phyloP scores from a whole-genome alignment of 2,888 invertebrate species.

The Eudasyphora cyanicolor region DNA sequence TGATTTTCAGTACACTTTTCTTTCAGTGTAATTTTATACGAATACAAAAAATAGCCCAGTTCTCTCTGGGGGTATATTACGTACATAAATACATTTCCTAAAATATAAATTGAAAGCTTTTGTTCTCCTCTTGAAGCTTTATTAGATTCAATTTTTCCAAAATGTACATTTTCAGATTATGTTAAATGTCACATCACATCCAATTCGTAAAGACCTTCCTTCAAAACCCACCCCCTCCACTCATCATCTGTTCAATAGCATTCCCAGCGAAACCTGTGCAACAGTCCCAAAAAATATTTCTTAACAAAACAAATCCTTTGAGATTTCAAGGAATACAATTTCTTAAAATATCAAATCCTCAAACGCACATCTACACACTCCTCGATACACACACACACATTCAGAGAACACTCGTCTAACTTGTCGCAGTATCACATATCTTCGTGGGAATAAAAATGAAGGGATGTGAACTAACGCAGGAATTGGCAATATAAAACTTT shows the following conservation, averaged over 20 bases:
- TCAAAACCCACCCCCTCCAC: not conserved
- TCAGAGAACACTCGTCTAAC: too few species aligned
- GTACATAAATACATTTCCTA: too few species aligned
- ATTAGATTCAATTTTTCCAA: slow-evolving; percentile 5
- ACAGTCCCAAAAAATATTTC: not conserved
- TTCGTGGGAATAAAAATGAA: not conserved
- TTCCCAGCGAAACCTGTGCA: slow-evolving; percentile 2
- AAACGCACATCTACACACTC: not conserved
- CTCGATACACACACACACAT: not conserved
- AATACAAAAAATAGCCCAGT: too few species aligned
- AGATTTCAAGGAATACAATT: slow-evolving; percentile 48
- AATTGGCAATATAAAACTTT: slow-evolving; percentile 51
- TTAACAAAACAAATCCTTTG: slow-evolving; percentile 45
- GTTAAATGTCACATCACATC: slow-evolving; percentile 35
- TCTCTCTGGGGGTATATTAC: too few species aligned
- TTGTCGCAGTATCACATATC: not conserved
- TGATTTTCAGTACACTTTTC: too few species aligned
- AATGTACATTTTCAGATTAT: slow-evolving; percentile 22
- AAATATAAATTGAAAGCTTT: not conserved
- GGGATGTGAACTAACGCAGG: too few species aligned
- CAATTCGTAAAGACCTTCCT: not conserved
- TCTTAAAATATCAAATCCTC: slow-evolving; percentile 2
- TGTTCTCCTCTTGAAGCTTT: not conserved
- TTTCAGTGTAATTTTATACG: too few species aligned
- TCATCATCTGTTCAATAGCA: not conserved